These are phyloP conservation scores for Piaya cayana DNA, from an alignment of 2,113 vertebrate genomes.

Conservation along the genomic window DNA sequence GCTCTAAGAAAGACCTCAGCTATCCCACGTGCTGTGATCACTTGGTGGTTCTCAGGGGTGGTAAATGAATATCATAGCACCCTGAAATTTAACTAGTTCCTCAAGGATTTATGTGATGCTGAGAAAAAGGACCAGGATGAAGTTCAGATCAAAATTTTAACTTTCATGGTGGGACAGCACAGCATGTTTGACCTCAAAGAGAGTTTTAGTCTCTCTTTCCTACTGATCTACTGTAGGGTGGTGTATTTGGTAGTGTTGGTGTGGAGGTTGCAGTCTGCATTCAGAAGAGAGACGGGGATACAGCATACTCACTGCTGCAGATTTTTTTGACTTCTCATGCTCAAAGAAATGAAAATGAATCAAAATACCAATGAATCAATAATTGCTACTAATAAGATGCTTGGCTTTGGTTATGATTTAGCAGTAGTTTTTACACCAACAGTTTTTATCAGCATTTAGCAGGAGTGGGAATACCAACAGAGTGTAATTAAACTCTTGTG, in stretches of 20 bases:
- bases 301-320: neutral
- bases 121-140: neutral
- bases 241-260: neutral
- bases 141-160: neutral
- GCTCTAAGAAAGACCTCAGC: neutral
- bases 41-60: neutral
- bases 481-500: conserved; percentile 46
- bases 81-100: neutral
- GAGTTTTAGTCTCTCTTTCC: neutral
- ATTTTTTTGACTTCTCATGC: neutral
- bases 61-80: neutral
- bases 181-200: neutral
- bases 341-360: neutral
- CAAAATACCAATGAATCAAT: neutral
- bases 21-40: neutral
- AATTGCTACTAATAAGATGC: neutral
- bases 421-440: neutral
- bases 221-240: neutral
- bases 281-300: neutral
- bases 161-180: neutral
- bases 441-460: neutral
- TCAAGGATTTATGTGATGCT: neutral
- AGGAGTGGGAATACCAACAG: neutral
- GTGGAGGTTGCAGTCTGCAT: neutral
- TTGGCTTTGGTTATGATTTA: neutral